These are phyloP conservation scores for Motacilla alba DNA, from an alignment of 2,113 vertebrate species.

Conservation along the genomic window DNA sequence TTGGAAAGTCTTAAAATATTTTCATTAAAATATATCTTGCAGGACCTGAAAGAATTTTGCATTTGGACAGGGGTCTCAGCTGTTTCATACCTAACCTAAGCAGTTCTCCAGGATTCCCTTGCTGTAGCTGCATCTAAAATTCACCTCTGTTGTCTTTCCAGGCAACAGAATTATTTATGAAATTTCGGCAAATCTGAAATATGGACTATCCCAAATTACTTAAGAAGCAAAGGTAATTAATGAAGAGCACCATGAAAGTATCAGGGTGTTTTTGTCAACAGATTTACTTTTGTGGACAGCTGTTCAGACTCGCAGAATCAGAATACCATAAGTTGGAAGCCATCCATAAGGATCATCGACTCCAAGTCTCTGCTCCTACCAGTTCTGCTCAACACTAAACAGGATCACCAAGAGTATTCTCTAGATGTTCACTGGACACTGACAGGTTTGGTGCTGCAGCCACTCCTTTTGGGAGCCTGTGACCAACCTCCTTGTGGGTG, in stretches of 20 bases:
- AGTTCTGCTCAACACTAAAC: background rate
- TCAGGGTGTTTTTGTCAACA: background rate
- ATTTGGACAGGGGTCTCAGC: background rate
- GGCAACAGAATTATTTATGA: background rate
- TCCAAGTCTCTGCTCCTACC: fast-evolving
- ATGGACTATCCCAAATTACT: background rate
- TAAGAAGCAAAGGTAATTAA: background rate
- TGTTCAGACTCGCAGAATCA: background rate
- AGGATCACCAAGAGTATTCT: background rate
- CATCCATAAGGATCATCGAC: fast-evolving
- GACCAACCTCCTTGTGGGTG: no score
- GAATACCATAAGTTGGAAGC: background rate
- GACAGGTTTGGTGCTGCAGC: background rate
- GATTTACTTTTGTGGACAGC: background rate
- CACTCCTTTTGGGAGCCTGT: background rate
- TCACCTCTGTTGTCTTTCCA: background rate
- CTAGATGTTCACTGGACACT: background rate
- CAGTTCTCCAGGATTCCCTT: background rate
- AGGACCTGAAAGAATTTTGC: background rate
- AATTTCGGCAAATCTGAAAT: background rate
- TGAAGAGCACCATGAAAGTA: background rate
- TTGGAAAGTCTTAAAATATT: background rate
- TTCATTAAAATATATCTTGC: background rate
- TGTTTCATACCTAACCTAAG: background rate
- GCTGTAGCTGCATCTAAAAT: background rate